Conservation (phyloP, 2,888 invertebrate species). For the Hydropsyche betteni region DNA sequence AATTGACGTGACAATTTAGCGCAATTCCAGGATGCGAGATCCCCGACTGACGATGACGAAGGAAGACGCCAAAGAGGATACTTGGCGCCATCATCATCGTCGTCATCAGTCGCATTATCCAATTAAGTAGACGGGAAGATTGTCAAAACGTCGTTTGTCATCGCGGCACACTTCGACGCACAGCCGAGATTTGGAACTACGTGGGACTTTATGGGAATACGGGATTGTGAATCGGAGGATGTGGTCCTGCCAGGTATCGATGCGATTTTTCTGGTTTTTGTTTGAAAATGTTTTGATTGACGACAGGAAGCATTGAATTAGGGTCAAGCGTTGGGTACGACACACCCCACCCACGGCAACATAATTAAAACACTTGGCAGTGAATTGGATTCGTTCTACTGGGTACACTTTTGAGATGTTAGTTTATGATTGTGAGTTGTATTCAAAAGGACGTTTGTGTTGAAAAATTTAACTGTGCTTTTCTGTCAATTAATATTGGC, state of each 20-base stretch:
- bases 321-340: slow-evolving; percentile 39
- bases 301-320: slow-evolving; percentile 48
- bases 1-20: no score
- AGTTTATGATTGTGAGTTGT: no score
- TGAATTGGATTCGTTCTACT: no score
- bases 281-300: background rate
- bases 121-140: background rate
- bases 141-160: slow-evolving; percentile 7
- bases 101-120: background rate
- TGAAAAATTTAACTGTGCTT: no score
- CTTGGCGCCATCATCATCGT: slow-evolving; percentile 30
- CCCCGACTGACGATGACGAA: slow-evolving; percentile 15
- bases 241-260: background rate
- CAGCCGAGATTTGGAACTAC: background rate
- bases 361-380: slow-evolving; percentile 27
- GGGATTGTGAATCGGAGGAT: background rate
- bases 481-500: no score
- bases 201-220: background rate
- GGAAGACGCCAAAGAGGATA: slow-evolving; percentile 31
- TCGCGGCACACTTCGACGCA: background rate
- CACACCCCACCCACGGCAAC: slow-evolving; percentile 26
- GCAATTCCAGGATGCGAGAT: slow-evolving; percentile 5
- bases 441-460: no score
- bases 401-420: no score
- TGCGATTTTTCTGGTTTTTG: background rate